phyloP scores from a whole-genome alignment of 2,888 invertebrate species.

The Rhagonycha lutea region DNA sequence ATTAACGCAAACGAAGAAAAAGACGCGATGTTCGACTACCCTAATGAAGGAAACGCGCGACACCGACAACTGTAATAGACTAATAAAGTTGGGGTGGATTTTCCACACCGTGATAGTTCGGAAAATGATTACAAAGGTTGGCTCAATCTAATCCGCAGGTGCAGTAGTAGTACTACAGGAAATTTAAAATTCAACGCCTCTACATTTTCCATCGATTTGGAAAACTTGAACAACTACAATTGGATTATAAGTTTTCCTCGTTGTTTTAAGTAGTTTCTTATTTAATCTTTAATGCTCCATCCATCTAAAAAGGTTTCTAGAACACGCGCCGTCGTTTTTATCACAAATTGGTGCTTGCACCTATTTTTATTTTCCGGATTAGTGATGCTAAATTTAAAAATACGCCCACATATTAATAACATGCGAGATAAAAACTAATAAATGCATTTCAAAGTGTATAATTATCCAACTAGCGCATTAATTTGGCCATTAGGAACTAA shows the following conservation, averaged over 20 bases:
- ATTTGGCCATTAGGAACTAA: not conserved
- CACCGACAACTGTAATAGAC: not conserved
- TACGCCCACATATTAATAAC: not conserved
- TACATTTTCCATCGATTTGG: not conserved
- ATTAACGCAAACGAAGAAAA: not conserved
- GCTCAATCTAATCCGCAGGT: constrained; percentile 21
- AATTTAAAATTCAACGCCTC: not conserved
- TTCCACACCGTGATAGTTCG: constrained; percentile 6
- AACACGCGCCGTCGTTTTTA: not conserved
- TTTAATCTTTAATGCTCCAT: not conserved
- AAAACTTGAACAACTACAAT: not conserved
- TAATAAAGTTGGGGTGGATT: not conserved
- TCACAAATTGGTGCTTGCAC: not conserved
- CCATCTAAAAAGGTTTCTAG: not conserved
- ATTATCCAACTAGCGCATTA: not conserved
- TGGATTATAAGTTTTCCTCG: not conserved
- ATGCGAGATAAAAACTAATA: not conserved
- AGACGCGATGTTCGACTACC: not conserved
- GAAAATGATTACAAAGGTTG: constrained; percentile 10
- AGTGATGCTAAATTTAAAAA: not conserved
- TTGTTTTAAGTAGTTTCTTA: not conserved
- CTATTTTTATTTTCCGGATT: not conserved
- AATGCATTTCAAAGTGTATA: not conserved
- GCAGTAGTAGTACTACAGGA: not conserved
- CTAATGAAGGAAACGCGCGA: constrained; percentile 17